Evolutionary conservation across 2,797 vertebrate genomes (phyloP).

Genomic region (Aldrovandia affinis): DNA sequence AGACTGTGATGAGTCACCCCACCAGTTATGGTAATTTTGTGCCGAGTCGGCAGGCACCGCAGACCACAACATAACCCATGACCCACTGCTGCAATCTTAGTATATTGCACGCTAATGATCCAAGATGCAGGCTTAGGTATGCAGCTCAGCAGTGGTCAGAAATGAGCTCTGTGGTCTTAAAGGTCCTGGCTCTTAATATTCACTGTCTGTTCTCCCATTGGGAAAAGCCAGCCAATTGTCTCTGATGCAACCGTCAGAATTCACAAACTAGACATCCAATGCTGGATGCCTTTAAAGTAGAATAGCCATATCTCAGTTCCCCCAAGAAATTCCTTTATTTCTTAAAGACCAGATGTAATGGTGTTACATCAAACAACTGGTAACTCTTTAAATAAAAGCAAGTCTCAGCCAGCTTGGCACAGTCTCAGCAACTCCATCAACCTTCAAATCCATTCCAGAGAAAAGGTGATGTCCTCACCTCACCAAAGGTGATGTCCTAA

Average conservation of each 20-base stretch:
- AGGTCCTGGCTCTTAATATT: background rate
- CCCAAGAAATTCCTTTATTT: no score
- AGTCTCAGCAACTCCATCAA: no score
- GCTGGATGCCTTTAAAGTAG: background rate
- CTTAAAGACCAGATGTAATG: no score
- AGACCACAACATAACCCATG: background rate
- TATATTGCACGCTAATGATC: background rate
- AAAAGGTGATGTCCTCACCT: no score
- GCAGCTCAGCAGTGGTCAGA: background rate
- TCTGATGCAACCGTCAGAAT: background rate
- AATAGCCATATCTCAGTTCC: no score
- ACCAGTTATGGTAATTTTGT: constrained; percentile 19
- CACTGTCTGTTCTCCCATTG: background rate
- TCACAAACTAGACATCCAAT: background rate
- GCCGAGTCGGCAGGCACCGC: constrained; percentile 24
- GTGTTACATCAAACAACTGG: no score
- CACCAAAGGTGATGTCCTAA: no score
- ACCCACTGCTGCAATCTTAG: background rate
- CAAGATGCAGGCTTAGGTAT: background rate
- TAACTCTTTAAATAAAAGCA: no score
- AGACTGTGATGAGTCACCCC: constrained; percentile 12
- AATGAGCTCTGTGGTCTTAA: no score
- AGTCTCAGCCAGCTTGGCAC: no score
- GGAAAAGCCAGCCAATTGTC: background rate
- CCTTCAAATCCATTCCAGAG: no score